Base-by-base conservation (phyloP, 2,113 vertebrate species). In the Meriones unguiculatus region DNA sequence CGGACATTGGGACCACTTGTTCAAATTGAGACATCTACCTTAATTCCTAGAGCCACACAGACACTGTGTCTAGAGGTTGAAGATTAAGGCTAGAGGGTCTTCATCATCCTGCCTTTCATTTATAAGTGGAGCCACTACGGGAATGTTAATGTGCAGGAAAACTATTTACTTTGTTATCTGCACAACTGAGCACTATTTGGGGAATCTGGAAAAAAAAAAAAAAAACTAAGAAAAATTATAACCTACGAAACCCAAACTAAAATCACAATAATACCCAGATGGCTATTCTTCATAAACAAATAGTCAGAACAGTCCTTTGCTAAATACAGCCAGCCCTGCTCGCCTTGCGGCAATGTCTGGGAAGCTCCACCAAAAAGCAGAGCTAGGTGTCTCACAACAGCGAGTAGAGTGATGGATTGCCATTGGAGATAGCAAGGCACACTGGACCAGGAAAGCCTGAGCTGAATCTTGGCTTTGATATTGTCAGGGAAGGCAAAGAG, bases 211-310 rank as follows among this genome's bases (percentile, higher is more conserved):
- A 46, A 46, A 46, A 46, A 46, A 46, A 46, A 0, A 46, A 46
- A 46, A 46, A 46, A 46, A 46, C 4, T 62, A 87, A 91, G 52
- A 94, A 93, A 87, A 96, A 91, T 0, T n/a, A 18, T 15, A 93
- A 91, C 73, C 28, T 84, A 88, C 93, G 57, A 82, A 52, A 86
- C n/a, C 35, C 20, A 78, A 95, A 64, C 35, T 59, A 50, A 93
- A 88, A 38, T 14, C 35, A 90, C 30, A 85, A 90, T 69, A 91
- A 91, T 80, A 89, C 1, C 62, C 73, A 89, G 32, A 62, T 82
- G 52, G 5, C 80, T 81, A n/a, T 92, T 94, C 96, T 95, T 95
- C 81, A 95, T 94, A 78, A 76, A 92, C 30, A 95, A 96, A 90
- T 88, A 87, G 91, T 72, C 54, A 84, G 46, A 97, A 94, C 17